Evolutionary conservation across 1,140 invertebrate genomes (phyloP), one percentile per base, ranked within the genome.

Genomic region (Gryon sp.): DNA sequence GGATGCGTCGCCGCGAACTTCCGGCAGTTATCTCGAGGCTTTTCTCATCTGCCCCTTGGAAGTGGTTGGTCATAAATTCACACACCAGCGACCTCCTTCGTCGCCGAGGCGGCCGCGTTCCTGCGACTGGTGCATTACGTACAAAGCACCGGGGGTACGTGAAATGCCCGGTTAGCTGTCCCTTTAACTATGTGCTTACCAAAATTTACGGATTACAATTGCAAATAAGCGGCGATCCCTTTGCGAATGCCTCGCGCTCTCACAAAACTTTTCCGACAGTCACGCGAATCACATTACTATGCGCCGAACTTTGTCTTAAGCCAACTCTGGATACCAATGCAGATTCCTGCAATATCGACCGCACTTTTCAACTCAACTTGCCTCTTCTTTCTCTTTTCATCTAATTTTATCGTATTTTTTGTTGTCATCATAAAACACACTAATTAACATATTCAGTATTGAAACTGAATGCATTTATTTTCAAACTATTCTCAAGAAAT

Each of bases 141-240:
- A 60, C 19, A 52, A 70, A 65, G 65, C 52, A 22, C 4, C 50
- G 34, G 18, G n/a, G 36, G 52, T 60, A 65, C 46, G 76, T 43
- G 65, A 78, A 78, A 70, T 70, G 65, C 65, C 59, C 43, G 68
- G 62, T 65, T 78, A 69, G 76, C 59, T 78, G 68, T 78, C 76
- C 76, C 57, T 62, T 78, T 73, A 78, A 73, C 68, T 78, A 69
- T 78, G 68, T 69, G 69, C 76, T 74, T 78, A 78, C 69, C 34
- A 46, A 78, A 78, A 78, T 74, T 78, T 74, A 74, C 65, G 65
- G 40, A 78, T 78, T 78, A 78, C 70, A 78, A 78, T 78, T 78
- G 76, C 76, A 78, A 78, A 78, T 74, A 74, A 74, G 76, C 69
- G 52, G 69, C 46, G 43, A 60, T 66, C 38, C 76, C 76, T 62